Percentiles rank a stretch among this genome's conserved stretches.
These are phyloP conservation scores for Piezodorus guildinii DNA, from an alignment of 1,140 invertebrate genomes.

Conservation along the genomic window DNA sequence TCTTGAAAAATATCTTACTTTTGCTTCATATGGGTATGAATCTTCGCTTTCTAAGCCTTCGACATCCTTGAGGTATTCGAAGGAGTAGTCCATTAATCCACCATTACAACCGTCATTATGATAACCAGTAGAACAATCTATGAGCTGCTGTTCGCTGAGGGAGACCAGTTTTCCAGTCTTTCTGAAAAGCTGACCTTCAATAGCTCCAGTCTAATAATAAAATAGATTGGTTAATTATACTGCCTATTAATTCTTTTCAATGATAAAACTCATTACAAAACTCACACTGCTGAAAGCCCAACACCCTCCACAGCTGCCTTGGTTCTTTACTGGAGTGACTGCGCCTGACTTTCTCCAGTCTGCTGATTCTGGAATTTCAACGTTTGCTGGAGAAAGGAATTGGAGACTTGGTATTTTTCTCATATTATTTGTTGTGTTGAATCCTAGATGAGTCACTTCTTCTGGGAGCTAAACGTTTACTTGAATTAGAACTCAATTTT, in stretches of 20 bases:
- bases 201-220: conserved; percentile 63
- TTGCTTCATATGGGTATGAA: conserved; percentile 62
- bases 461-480: background rate
- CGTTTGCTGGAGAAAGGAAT: background rate
- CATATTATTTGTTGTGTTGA: background rate
- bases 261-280: no score
- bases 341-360: background rate
- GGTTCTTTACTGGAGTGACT: no score
- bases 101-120: conserved; percentile 91
- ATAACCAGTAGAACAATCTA: no score
- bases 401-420: background rate
- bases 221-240: conserved; percentile 5
- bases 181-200: conserved; percentile 91
- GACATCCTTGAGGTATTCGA: conserved; percentile 81
- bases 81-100: conserved; percentile 87
- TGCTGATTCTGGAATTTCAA: background rate
- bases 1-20: background rate
- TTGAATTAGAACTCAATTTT: background rate
- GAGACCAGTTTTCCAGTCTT: conserved; percentile 71
- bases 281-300: no score
- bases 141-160: no score
- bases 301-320: no score
- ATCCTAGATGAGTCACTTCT: background rate
- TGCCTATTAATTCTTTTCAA: background rate
- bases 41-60: conserved; percentile 89